Conservation (phyloP, 2,888 invertebrate genomes). For the Drosophila paramelanica region DNA sequence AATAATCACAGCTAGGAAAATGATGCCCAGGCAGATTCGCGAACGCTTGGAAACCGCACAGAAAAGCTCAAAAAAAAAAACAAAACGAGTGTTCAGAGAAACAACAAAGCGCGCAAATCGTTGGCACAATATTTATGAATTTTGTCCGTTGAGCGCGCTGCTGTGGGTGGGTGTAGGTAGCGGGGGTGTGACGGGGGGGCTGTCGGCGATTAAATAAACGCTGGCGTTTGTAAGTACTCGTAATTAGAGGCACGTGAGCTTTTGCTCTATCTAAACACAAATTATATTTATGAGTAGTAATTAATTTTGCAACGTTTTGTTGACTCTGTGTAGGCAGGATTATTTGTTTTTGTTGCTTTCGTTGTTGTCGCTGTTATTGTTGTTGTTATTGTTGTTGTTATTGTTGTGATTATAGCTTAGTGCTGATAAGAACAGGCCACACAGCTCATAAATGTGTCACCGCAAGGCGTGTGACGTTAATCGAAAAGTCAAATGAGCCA, state of each 20-base stretch:
- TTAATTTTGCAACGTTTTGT: slow-evolving; percentile 43
- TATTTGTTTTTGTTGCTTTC: slow-evolving; percentile 26
- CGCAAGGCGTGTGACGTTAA: slow-evolving; percentile 51
- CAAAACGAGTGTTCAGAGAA: neutral
- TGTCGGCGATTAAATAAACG: slow-evolving; percentile 38
- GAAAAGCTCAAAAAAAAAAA: neutral
- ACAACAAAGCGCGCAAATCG: slow-evolving; percentile 1
- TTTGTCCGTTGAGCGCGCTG: neutral
- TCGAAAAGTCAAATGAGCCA: slow-evolving; percentile 28
- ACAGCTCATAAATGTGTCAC: slow-evolving; percentile 69
- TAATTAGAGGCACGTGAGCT: slow-evolving; percentile 73
- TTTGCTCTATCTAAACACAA: slow-evolving; percentile 41
- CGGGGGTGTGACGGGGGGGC: neutral
- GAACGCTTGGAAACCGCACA: slow-evolving; percentile 17
- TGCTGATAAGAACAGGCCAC: slow-evolving; percentile 59
- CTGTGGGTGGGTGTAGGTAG: neutral
- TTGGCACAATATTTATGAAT: slow-evolving; percentile 5
- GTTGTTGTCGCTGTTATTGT: neutral
- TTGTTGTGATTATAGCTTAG: slow-evolving; percentile 3
- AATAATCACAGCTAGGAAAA: slow-evolving; percentile 76
- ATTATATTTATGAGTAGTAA: slow-evolving; percentile 56
- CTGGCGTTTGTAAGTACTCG: slow-evolving; percentile 34
- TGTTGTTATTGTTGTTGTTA: slow-evolving; percentile 22
- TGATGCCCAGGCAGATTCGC: slow-evolving; percentile 69
- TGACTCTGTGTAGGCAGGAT: slow-evolving; percentile 27